Evolutionary conservation across 2,888 invertebrate species (phyloP).

Genomic region (Trichopria drosophilae): DNA sequence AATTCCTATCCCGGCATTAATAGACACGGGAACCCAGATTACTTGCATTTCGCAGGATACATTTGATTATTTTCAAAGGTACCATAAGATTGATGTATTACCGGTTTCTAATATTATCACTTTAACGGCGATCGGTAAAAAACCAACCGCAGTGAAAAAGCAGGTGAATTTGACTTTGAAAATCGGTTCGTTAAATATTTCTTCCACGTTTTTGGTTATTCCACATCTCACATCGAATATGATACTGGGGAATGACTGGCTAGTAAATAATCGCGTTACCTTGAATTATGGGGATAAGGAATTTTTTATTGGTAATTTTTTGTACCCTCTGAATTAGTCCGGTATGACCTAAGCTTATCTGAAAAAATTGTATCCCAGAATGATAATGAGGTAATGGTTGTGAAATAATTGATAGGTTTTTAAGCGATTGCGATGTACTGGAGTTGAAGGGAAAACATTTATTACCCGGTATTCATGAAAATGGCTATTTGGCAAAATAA

Average conservation of each 20-base stretch:
- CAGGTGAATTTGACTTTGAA: conserved; percentile 11
- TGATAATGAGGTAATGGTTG: too few species aligned
- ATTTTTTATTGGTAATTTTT: conserved; percentile 12
- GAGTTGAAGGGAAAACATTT: too few species aligned
- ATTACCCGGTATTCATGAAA: too few species aligned
- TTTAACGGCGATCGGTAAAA: conserved; percentile 19
- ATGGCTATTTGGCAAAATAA: too few species aligned
- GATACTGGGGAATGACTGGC: conserved; percentile 33
- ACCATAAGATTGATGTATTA: conserved; percentile 15
- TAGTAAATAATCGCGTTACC: conserved; percentile 17
- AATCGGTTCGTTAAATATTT: not conserved
- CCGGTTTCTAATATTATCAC: conserved; percentile 26
- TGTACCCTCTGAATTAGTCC: too few species aligned
- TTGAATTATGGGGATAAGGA: conserved; percentile 22
- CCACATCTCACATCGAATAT: conserved; percentile 22
- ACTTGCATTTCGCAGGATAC: conserved; percentile 19
- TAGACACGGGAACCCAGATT: conserved; percentile 28
- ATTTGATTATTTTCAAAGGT: not conserved
- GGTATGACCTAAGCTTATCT: too few species aligned
- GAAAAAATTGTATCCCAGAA: too few species aligned
- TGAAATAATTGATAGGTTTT: too few species aligned
- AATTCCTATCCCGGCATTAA: conserved; percentile 8
- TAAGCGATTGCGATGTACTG: too few species aligned
- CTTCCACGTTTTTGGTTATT: conserved; percentile 13
- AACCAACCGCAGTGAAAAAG: conserved; percentile 6